Conservation (phyloP, 2,888 invertebrate species). For the Crossocerus cetratus region DNA sequence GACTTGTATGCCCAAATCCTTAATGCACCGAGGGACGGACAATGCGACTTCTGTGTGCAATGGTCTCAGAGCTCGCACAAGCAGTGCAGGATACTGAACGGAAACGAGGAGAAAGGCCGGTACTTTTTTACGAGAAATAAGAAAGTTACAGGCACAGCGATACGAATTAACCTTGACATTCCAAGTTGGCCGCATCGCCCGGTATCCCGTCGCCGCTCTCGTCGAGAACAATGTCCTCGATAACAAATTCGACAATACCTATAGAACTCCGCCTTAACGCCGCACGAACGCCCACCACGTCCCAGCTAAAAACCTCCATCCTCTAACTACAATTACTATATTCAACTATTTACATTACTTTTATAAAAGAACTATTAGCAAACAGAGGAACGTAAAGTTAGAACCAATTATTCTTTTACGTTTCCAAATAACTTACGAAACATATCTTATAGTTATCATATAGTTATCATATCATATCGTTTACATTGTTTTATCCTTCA, state of each 20-base stretch:
- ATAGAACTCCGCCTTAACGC: conserved; percentile 79
- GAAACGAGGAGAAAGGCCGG: conserved; percentile 48
- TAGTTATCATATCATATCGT: too few relatives aligned
- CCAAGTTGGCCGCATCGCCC: conserved; percentile 88
- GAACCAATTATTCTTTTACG: too few relatives aligned
- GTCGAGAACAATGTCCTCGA: conserved; percentile 90
- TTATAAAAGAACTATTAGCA: too few relatives aligned
- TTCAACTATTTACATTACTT: too few relatives aligned
- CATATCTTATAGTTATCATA: too few relatives aligned
- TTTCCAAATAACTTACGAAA: too few relatives aligned
- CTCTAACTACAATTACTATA: too few relatives aligned
- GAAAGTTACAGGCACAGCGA: conserved; percentile 46
- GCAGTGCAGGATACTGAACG: conserved; percentile 24
- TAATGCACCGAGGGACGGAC: too few relatives aligned
- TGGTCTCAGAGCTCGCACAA: conserved; percentile 17
- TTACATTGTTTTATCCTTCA: too few relatives aligned
- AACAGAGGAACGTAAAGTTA: too few relatives aligned
- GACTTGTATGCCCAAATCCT: too few relatives aligned
- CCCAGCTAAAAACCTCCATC: conserved; percentile 84
- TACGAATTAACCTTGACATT: conserved; percentile 78
- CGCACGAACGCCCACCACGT: conserved; percentile 84
- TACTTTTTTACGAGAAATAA: conserved; percentile 48
- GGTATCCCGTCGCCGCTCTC: conserved; percentile 90
- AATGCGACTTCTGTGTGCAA: background rate
- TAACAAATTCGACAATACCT: conserved; percentile 83